These are phyloP conservation scores for Solea solea DNA, from an alignment of 2,113 vertebrate species.

Conservation along the genomic window DNA sequence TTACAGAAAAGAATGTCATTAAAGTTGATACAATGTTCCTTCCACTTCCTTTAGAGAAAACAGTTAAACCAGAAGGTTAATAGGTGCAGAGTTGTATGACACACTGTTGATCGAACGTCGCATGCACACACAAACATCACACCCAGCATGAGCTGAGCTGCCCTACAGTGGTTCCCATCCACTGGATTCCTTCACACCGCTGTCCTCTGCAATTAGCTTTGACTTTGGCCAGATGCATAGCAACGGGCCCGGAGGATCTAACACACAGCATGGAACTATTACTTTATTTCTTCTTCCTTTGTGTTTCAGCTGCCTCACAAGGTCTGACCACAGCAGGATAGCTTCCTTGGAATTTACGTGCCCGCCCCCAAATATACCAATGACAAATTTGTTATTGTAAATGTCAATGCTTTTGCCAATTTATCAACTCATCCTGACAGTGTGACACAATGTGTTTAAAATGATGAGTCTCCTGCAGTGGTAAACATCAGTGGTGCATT, in stretches of 20 bases:
- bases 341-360: slow-evolving; percentile 36
- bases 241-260: slow-evolving; percentile 68
- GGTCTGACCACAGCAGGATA: slow-evolving; percentile 46
- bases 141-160: slow-evolving; percentile 63
- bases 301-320: slow-evolving; percentile 41
- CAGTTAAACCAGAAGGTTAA: too few species aligned
- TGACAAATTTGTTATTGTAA: slow-evolving; percentile 47
- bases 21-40: slow-evolving; percentile 25
- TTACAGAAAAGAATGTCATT: too few species aligned
- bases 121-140: slow-evolving; percentile 63
- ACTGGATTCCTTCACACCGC: slow-evolving; percentile 63
- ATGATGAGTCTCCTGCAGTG: slow-evolving; percentile 34
- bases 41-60: slow-evolving; percentile 30
- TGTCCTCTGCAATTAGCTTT: slow-evolving; percentile 73
- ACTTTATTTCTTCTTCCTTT: slow-evolving; percentile 42
- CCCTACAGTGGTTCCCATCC: slow-evolving; percentile 65
- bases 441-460: slow-evolving; percentile 49
- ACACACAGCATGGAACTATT: slow-evolving; percentile 61
- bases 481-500: slow-evolving; percentile 39
- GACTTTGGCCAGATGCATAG: slow-evolving; percentile 66
- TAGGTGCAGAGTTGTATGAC: too few species aligned
- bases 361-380: not conserved
- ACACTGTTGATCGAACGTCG: too few species aligned
- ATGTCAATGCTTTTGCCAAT: slow-evolving; percentile 48
- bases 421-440: slow-evolving; percentile 44